Base-by-base conservation (phyloP, 2,888 invertebrate genomes). In the Pandemis corylana region DNA sequence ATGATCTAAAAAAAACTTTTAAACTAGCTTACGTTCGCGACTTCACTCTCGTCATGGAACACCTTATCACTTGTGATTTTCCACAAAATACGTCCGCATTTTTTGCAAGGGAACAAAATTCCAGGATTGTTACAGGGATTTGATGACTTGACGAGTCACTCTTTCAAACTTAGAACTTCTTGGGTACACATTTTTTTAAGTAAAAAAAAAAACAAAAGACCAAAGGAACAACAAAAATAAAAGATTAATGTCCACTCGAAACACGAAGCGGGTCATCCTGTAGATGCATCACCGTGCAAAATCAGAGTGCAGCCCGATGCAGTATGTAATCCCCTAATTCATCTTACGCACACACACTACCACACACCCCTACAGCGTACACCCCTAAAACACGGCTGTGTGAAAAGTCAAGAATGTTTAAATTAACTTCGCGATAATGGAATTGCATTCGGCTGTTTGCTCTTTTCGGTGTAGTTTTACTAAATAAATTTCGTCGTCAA, bases 241-340 rank as follows among this genome's bases (percentile, higher is more conserved):
- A 72, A 59, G 2, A 66, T 49, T 42, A 53, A 63, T 15, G 53
- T 65, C 64, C 20, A 10, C 28, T 68, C 12, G 42, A 6, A 36
- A 56, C 9, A 28, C 75, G 77, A 76, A 69, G 46, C 56, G 69
- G 76, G 77, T 65, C 91, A 91, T 69, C 90, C 92, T 92, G 89
- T 93, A 91, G 66, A 80, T 77, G 75, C 82, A 85, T 83, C 83
- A 85, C 87, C 88, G 90, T 91, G 87, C 87, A 87, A 94, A 94
- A 94, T 94, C 94, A 92, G 92, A 93, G 93, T 93, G 94, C 94
- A 94, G 92, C 93, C 93, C 89, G 88, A 89, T 90, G 91, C 92
- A 91, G 88, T 86, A 80, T 85, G 90, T 94, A 93, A 94, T 94
- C 93, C 93, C 92, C 93, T 93, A 93, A 93, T 93, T 93, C 94